Conservation (phyloP, 2,888 invertebrate genomes). For the Heliconius erato region DNA sequence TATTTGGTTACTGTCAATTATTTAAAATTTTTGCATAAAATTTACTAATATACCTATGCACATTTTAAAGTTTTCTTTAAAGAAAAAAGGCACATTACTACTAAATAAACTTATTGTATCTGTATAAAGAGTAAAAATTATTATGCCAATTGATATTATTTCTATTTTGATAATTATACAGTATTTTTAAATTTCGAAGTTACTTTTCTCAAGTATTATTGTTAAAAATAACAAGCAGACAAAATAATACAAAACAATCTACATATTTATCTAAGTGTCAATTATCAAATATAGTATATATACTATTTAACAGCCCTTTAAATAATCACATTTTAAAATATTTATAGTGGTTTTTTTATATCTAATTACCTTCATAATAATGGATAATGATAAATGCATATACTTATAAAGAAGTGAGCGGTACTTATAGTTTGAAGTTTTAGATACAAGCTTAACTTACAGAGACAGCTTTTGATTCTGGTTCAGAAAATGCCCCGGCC, state of each 20-base stretch:
- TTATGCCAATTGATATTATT: too few species aligned
- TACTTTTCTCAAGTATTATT: neutral
- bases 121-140: too few species aligned
- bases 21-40: too few species aligned
- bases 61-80: too few species aligned
- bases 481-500: slow-evolving; percentile 93
- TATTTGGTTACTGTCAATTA: too few species aligned
- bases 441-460: slow-evolving; percentile 62
- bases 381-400: neutral
- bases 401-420: neutral
- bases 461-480: slow-evolving; percentile 90
- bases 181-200: too few species aligned
- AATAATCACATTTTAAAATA: neutral
- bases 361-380: slow-evolving; percentile 18
- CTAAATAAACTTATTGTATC: too few species aligned
- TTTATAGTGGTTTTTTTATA: slow-evolving; percentile 2
- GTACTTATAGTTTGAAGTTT: neutral
- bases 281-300: neutral
- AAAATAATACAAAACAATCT: neutral
- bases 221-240: neutral
- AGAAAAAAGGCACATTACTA: too few species aligned
- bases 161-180: too few species aligned
- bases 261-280: neutral
- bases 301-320: neutral
- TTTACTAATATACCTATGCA: too few species aligned